Conservation (phyloP, 2,113 vertebrate genomes). For the Corythoichthys intestinalis region DNA sequence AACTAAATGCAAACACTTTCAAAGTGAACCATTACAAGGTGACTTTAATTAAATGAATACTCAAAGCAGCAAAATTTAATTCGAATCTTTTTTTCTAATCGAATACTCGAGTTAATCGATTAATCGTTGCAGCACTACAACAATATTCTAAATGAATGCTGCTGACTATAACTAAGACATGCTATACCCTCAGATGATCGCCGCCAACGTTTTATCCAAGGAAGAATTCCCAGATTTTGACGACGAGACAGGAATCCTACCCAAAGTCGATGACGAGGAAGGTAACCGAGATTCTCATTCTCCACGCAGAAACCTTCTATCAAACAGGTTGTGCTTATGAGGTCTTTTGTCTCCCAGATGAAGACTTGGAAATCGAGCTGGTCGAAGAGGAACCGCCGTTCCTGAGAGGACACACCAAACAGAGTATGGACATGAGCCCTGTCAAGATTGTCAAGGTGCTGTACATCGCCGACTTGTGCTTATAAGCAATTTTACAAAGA, state of each 20-base stretch:
- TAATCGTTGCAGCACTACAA: too few species aligned
- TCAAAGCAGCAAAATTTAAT: too few species aligned
- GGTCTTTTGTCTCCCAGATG: constrained; percentile 71
- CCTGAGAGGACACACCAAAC: constrained; percentile 94
- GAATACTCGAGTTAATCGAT: too few species aligned
- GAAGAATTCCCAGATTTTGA: constrained; percentile 99
- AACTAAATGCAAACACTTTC: too few species aligned
- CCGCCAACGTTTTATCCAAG: constrained; percentile 96
- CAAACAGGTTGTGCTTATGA: not conserved
- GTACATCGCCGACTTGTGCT: not conserved
- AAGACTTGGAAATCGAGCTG: constrained; percentile 95
- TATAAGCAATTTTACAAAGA: too few species aligned
- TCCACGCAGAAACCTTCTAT: not conserved
- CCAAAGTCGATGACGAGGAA: constrained; percentile 98
- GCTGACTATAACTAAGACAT: too few species aligned
- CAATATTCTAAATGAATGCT: too few species aligned
- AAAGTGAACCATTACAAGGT: too few species aligned
- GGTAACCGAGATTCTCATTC: constrained; percentile 62
- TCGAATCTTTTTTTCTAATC: too few species aligned
- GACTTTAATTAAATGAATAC: too few species aligned
- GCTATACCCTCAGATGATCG: constrained; percentile 84
- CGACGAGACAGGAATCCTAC: constrained; percentile 96
- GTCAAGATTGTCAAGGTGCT: constrained; percentile 97
- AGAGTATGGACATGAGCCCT: constrained; percentile 99
- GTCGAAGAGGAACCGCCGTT: constrained; percentile 97